A percentile compares a stretch with the other conserved stretches of the same genome.
phyloP scores from a whole-genome alignment of 2,888 invertebrate genomes.

The Proisotoma minuta region DNA sequence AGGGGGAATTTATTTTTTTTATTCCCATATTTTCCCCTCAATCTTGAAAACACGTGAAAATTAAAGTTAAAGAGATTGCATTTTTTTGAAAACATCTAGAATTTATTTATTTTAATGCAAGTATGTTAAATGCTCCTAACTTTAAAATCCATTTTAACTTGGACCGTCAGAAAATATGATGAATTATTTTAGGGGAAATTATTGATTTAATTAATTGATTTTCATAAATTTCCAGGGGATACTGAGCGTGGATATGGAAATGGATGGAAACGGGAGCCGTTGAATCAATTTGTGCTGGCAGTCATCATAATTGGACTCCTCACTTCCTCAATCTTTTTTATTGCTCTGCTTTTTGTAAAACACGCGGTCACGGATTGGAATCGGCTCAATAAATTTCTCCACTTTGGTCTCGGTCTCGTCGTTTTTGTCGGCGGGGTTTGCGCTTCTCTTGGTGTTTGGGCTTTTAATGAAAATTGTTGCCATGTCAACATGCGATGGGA shows the following conservation, averaged over 20 bases:
- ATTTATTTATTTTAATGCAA: too few relatives aligned
- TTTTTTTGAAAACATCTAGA: too few relatives aligned
- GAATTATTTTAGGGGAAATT: too few relatives aligned
- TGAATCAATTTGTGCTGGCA: conserved; percentile 10
- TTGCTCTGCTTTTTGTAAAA: background rate
- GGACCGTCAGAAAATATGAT: too few relatives aligned
- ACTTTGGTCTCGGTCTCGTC: background rate
- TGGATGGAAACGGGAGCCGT: conserved; percentile 5
- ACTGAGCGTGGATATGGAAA: conserved; percentile 2
- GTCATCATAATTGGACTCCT: background rate
- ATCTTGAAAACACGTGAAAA: too few relatives aligned
- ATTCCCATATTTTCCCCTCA: too few relatives aligned
- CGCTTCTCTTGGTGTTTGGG: background rate
- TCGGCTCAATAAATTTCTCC: background rate
- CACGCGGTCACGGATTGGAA: conserved; percentile 3
- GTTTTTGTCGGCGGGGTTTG: background rate
- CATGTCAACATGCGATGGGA: background rate
- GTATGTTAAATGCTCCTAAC: too few relatives aligned
- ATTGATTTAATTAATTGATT: too few relatives aligned
- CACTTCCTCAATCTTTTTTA: background rate
- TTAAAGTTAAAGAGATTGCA: too few relatives aligned
- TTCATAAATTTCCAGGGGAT: background rate
- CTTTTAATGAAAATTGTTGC: conserved; percentile 7
- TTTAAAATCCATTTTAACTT: too few relatives aligned
- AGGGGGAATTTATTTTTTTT: too few relatives aligned